Evolutionary conservation across 2,888 invertebrate genomes (phyloP), one percentile per base, ranked within the genome.

Genomic region (Caenorhabditis virilis): DNA sequence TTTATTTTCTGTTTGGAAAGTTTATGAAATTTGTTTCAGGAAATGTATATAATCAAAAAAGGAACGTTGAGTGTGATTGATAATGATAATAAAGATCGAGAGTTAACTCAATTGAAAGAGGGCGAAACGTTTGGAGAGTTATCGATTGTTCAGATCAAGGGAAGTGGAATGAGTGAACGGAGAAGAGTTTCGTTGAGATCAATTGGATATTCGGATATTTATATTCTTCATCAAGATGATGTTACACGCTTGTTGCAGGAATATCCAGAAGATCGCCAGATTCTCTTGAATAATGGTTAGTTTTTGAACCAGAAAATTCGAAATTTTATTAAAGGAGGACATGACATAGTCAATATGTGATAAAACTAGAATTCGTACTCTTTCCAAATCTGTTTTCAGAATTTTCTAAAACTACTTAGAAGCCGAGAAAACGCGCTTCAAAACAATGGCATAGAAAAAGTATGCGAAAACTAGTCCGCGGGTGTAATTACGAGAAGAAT

Each of bases 191-290:
- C 52, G 23, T 16, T 61, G 38, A 49, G 61, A 51, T 49, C 51
- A 41, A 49, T 66, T 9, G 60, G 81, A 1, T 81, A 77, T 58
- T 74, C 80, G 23, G 81, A 81, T 48, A 77, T 81, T 13, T 81
- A 80, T 49, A 48, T 75, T 18, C 58, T 81, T n/a, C 56, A 69
- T 20, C 75, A 79, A 39, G 80, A 81, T 38, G 78, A 78, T 49
- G 72, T 76, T 9, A 41, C 69, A 0, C 18, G 52, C 15, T 27
- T 76, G n/a, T 45, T 76, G 1, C 53, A 66, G 22, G 76, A 76
- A n/a, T 76, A 74, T 54, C 76, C 73, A 11, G 55, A 60, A 6
- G 69, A 68, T 27, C 48, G 74, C 35, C 47, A 48, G 1, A 45
- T 38, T 15, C 45, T 79, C 15, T 23, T 72, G 16, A 56, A 59